These are phyloP conservation scores for Antechinus stuartii DNA, from an alignment of 2,113 vertebrate genomes.

Conservation along the genomic window DNA sequence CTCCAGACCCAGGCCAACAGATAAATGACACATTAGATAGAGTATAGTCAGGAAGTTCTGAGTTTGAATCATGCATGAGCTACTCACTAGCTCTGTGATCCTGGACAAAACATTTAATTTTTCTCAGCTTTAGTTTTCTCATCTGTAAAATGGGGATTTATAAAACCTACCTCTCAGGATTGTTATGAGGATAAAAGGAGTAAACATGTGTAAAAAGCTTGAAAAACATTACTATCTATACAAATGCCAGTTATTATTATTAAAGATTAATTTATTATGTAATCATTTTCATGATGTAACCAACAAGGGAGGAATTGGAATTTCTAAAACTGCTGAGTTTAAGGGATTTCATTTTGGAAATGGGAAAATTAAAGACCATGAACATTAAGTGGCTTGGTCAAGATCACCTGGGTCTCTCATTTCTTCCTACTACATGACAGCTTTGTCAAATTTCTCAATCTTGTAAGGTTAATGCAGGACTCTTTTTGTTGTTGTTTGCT, in stretches of 20 bases:
- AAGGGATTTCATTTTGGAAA: neutral
- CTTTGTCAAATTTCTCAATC: too few species aligned
- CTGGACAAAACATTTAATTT: neutral
- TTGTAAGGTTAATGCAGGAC: too few species aligned
- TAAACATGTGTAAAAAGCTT: neutral
- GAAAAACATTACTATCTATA: neutral
- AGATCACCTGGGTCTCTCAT: too few species aligned
- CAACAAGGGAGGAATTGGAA: neutral
- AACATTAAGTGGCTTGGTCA: too few species aligned
- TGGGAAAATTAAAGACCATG: neutral
- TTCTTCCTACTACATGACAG: too few species aligned
- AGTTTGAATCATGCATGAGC: neutral
- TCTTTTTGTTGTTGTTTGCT: too few species aligned
- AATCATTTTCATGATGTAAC: neutral
- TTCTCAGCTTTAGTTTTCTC: neutral
- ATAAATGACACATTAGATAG: neutral
- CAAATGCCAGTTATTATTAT: neutral
- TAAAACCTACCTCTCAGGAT: neutral
- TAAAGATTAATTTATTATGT: neutral
- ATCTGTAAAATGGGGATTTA: neutral
- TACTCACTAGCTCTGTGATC: neutral
- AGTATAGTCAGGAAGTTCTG: neutral
- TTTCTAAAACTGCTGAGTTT: neutral
- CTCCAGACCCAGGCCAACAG: neutral
- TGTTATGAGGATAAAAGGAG: neutral